Base-by-base conservation (phyloP, 1,140 invertebrate species). In the Ectropis grisescens region DNA sequence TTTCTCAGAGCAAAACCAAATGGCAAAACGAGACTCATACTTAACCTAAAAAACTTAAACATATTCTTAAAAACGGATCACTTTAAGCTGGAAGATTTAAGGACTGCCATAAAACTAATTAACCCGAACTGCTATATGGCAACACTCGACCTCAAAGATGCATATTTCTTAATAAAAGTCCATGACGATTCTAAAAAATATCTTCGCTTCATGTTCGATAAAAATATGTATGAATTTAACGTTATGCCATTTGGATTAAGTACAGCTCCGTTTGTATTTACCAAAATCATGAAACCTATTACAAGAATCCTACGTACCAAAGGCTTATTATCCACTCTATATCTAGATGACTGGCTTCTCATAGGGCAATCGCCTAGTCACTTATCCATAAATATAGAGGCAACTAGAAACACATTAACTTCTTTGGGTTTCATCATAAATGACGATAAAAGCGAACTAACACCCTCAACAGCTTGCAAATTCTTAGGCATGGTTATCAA, bases 1-100 rank as follows among this genome's bases (percentile, higher is more conserved):
- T 54, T 54, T 33, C n/a, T 48, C n/a, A 19, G 43, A 29, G 30
- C 33, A 4, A 58, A 58, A 42, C 34, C 40, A 23, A 53, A 49
- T 25, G 46, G 43, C 1, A 47, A 41, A 24, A 25, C 9, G 11
- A 25, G 46, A 8, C 43, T 48, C 15, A 40, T 48, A 7, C 10
- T 34, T 10, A 34, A 34, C n/a, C 8, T 34, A 27, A 34, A 34
- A 26, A 22, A 9, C 2, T 23, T 42, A 39, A 44, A 44, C 38
- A 37, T 43, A 41, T 22, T 24, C 13, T 13, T 41, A 27, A 14
- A 34, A 8, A 36, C 28, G 10, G 14, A 34, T 2, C 42, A 45
- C 24, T 45, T 45, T 29, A 45, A 45, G 29, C 7, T 45, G 15
- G 42, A 45, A 32, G 42, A 45, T 19, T 16, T 45, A 15, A n/a